Conservation (phyloP, 2,888 invertebrate species). For the Philonicus albiceps region DNA sequence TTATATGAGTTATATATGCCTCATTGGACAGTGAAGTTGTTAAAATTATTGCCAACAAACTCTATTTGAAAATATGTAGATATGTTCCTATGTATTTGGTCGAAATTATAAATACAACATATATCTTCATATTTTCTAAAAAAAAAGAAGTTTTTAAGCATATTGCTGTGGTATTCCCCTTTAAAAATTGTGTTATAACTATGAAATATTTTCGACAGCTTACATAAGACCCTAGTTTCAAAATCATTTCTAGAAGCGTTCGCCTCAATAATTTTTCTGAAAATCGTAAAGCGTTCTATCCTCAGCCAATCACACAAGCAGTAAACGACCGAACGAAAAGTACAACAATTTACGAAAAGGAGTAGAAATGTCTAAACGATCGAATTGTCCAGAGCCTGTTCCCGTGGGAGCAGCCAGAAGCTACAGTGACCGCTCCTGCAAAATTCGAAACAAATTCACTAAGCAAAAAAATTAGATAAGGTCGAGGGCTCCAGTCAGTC, state of each 20-base stretch:
- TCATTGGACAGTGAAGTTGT: no score
- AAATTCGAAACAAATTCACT: conserved; percentile 15
- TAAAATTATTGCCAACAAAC: no score
- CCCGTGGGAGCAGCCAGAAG: background rate
- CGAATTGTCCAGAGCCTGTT: background rate
- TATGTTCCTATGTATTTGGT: no score
- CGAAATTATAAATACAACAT: no score
- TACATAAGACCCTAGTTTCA: background rate
- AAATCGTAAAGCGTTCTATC: background rate
- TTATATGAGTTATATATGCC: no score
- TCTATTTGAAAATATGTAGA: no score
- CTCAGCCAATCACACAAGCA: background rate
- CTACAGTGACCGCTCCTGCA: background rate
- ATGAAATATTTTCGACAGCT: background rate
- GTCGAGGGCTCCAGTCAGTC: background rate
- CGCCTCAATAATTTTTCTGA: background rate
- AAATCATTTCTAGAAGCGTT: background rate
- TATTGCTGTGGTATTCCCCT: no score
- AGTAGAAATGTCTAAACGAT: background rate
- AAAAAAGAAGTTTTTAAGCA: no score
- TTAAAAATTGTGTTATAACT: background rate
- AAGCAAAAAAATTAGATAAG: conserved; percentile 14
- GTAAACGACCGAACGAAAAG: background rate
- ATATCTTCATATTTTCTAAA: no score
- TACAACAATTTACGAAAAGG: background rate